Base-by-base conservation (phyloP, 2,113 vertebrate species). In the Myotis lucifugus region DNA sequence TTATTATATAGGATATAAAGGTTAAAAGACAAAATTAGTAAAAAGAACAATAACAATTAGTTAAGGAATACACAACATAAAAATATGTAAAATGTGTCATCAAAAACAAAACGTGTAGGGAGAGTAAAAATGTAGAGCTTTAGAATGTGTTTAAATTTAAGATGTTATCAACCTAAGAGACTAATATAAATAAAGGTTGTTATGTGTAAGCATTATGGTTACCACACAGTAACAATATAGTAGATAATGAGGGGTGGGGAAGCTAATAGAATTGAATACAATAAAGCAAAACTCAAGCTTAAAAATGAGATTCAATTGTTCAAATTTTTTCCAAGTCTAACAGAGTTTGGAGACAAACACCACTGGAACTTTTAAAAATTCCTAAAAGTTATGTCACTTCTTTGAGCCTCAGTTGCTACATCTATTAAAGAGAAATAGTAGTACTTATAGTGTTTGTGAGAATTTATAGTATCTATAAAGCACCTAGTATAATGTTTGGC, bases 341-440 rank as follows among this genome's bases (percentile, higher is more conserved):
- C 5, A 82, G 23, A 37, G 25, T 73, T 27, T 85, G 25, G 25
- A 94, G 32, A 95, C 23, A 96, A 48, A 90, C 19, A 88, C 6
- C 94, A 27, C 59, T 91, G 25, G 37, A 37, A 37, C 37, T 37
- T 37, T 37, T 37, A 37, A 37, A 37, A 37, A 37, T 37, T 37
- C 37, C 37, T 37, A 37, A 37, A 37, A 37, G 34, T 77, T 91
- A 82, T 89, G 81, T 64, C 12, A 72, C 67, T 29, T 88, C 46
- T 73, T 40, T 48, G 42, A 85, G 50, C 8, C 40, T 69, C 19
- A 95, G 17, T 42, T 67, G 4, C 8, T 46, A 67, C 19, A 64
- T 23, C 64, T 70, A 12, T 70, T 90, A 74, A 93, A 50, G n/a
- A 78, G 7, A 83, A 94, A 91, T 91, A 88, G 15, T 54, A 56